Base-by-base conservation (phyloP, 2,797 vertebrate genomes). In the Anas acuta region DNA sequence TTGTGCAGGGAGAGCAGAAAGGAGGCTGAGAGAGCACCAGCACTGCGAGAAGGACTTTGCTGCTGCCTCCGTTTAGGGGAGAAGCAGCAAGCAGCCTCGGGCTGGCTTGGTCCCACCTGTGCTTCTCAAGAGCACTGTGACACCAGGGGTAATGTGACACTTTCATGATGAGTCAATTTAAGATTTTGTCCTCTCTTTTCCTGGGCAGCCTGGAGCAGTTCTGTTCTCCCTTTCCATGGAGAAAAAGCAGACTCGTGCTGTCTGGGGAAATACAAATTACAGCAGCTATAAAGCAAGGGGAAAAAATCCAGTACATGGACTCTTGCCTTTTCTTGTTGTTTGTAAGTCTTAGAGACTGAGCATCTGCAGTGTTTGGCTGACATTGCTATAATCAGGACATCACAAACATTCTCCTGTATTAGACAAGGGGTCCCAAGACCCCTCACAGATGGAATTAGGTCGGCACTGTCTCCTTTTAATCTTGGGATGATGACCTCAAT, bases 401-500 rank as follows among this genome's bases (percentile, higher is more conserved):
- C 62, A 22, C 39, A 45, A 75, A 4, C 49, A 58, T 70, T 78
- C 57, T 76, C 4, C 10, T 92, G 16, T 75, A n/a, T 74, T 43
- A 81, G 49, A 82, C 30, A 23, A 26, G 80, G 87, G 90, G 35
- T 82, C 85, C 77, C 71, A 43, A 81, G 71, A 81, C 77, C 60
- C 65, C 37, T 51, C 78, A 90, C 64, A 95, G 86, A 89, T 62
- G 30, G 85, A 92, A 84, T 93, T 91, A 84, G 64, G 84, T 91
- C 72, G 41, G 20, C 37, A 41, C 75, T 60, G 74, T 28, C 30
- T 73, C 67, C 64, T 84, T 93, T 93, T 91, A 93, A 93, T 92
- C 85, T 86, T 25, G 57, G 19, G 2, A 33, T 86, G 72, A 78
- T 85, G 92, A 93, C 73, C 70, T 94, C 84, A 43, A 17, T 72